Base-by-base conservation (phyloP, 2,888 invertebrate genomes). In the Allygus modestus region DNA sequence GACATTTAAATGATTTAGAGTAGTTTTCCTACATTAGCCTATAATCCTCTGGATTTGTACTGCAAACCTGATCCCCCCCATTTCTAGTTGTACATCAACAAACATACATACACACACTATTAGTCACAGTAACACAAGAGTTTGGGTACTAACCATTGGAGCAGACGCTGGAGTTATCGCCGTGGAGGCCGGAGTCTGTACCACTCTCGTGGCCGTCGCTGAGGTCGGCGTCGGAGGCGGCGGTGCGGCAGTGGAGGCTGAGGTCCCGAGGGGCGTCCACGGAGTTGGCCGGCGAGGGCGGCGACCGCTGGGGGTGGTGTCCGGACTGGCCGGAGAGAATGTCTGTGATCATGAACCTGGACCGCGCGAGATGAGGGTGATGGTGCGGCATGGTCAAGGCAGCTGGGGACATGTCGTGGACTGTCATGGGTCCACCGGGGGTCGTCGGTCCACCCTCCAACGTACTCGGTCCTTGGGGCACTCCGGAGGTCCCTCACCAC, bases 281-380 rank as follows among this genome's bases (percentile, higher is more conserved):
- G 90, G 93, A 89, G 89, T 92, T 90, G 89, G 90, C 89, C 89
- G 92, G 91, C 90, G 90, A 90, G 91, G 91, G 89, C 90, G 91
- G 87, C 90, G 91, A 88, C 91, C 92, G 89, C 91, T 89, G 88
- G 88, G 93, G 83, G 71, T 41, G 61, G 65, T 82, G 82, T 0
- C 79, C 79, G 23, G 51, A 51, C 69, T 86, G 87, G n/a, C 90
- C 91, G 81, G 94, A 94, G 87, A 97, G 92, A 89, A 97, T 97
- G 90, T 97, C 97, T 88, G 96, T 97, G 91, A 97, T 97, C 96
- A 97, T 97, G 92, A 97, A 97, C 87, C 96, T 92, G 86, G 96
- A 96, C 88, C 96, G 93, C 37, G 90, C 89, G 51, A 86, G 86
- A 73, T 87, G 87, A 83, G 91, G 94, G 81, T 87, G 87, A 84